Evolutionary conservation across 37 sponge, comb jelly and placozoan genomes (phyloP), one percentile per base, ranked within the genome.

Genomic region (Halichondria panicea): DNA sequence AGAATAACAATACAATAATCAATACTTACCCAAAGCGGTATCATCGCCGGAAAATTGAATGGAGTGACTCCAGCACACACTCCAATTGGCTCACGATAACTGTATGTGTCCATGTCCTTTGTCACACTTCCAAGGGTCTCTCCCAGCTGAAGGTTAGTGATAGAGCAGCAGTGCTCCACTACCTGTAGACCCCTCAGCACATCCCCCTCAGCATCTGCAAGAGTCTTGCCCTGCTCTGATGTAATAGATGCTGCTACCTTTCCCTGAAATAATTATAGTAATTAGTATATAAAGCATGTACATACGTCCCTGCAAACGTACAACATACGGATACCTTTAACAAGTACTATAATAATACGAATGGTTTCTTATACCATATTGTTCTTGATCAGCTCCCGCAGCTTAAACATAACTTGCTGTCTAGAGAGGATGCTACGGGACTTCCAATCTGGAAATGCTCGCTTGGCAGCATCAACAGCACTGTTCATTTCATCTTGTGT

Each of bases 31-130:
- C 97, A 96, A 6, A 96, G 87, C 0, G 97, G 97, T 2, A 96
- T 90, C 97, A 96, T 93, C 41, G 97, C 97, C 13, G 97, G 97
- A 78, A 96, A 96, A 66, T 96, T 96, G 79, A 96, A 96, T 32
- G 99, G 99, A 3, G 88, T 78, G 43, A 97, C 84, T 31, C 99
- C 99, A 0, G 99, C 90, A 85, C 95, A 95, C 66, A 97, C 95
- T 0, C 99, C 99, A 38, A 97, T 81, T 3, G 99, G 99, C 41
- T 84, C 91, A 33, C 99, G 64, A 78, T 92, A 94, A 30, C 93
- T 87, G 75, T 93, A 91, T 32, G 93, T 95, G 82, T 97, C 99
- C 95, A 97, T 91, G 84, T 97, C 99, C 37, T 89, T 89, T 43
- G 83, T 86, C 39, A 97, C 77, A 1, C 83, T 64, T 30, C 90